These are phyloP conservation scores for Neoaliturus tenellus DNA, from an alignment of 2,888 invertebrate genomes.

Conservation along the genomic window DNA sequence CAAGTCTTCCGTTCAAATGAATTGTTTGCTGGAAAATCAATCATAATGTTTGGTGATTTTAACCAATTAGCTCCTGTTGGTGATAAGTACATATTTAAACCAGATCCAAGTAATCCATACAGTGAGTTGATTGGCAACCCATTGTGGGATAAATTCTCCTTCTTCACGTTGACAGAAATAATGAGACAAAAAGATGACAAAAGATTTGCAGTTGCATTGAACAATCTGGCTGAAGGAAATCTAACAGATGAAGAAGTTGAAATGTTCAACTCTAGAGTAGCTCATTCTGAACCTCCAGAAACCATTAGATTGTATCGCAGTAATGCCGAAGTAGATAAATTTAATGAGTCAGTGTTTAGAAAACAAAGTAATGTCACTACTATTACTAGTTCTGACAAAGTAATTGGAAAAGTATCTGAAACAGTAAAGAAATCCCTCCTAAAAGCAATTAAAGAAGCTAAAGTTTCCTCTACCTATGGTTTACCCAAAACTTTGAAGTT, in stretches of 20 bases:
- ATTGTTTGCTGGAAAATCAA: slow-evolving; percentile 58
- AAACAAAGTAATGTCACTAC: background rate
- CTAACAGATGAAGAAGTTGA: slow-evolving; percentile 19
- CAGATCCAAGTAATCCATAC: slow-evolving; percentile 25
- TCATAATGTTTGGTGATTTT: too few species aligned
- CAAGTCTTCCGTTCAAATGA: background rate
- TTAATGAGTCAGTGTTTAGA: background rate
- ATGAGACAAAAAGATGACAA: slow-evolving; percentile 63
- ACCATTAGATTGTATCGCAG: background rate
- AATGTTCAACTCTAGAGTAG: slow-evolving; percentile 71
- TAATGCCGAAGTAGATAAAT: too few species aligned
- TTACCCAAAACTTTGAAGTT: too few species aligned
- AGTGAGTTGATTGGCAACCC: slow-evolving; percentile 43
- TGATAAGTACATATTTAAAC: too few species aligned
- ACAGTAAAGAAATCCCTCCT: background rate
- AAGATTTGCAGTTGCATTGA: slow-evolving; percentile 58
- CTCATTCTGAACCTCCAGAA: slow-evolving; percentile 70
- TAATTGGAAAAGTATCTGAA: background rate
- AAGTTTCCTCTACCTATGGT: too few species aligned
- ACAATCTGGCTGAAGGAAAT: slow-evolving; percentile 55
- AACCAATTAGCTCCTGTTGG: too few species aligned
- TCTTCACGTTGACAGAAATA: slow-evolving; percentile 61
- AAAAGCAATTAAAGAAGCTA: background rate
- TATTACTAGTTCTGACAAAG: background rate
- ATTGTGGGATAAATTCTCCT: slow-evolving; percentile 59